These are phyloP conservation scores for Germaria angustata DNA, from an alignment of 2,888 invertebrate species.

Conservation along the genomic window DNA sequence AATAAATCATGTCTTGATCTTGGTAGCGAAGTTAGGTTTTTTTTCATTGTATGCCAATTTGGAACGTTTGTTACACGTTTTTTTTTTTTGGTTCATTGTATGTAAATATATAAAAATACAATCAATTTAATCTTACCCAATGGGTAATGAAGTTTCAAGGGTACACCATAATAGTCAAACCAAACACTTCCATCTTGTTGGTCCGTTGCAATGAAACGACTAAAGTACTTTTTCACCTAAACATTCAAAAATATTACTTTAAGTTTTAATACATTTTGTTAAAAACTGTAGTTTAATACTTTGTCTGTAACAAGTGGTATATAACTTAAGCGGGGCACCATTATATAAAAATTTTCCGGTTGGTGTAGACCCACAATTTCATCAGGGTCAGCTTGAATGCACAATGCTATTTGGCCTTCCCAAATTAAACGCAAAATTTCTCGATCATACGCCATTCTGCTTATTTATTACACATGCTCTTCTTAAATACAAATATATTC, in stretches of 20 bases:
- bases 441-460: conserved; percentile 95
- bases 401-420: conserved; percentile 96
- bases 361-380: conserved; percentile 93
- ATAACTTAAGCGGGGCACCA: conserved; percentile 96
- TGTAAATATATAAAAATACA: too few species aligned
- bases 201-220: conserved; percentile 89
- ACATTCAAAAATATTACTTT: conserved; percentile 54
- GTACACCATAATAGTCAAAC: conserved; percentile 95
- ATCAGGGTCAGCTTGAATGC: conserved; percentile 92
- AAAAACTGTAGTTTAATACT: conserved; percentile 81
- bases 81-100: too few species aligned
- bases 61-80: too few species aligned
- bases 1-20: too few species aligned
- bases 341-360: conserved; percentile 95
- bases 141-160: conserved; percentile 93
- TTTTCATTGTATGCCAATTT: too few species aligned
- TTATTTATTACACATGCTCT: too few species aligned
- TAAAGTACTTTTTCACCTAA: conserved; percentile 93
- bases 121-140: conserved; percentile 80
- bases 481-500: too few species aligned
- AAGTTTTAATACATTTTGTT: background rate
- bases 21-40: too few species aligned
- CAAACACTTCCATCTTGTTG: conserved; percentile 94
- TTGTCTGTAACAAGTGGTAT: conserved; percentile 97
- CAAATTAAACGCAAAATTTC: conserved; percentile 96